phyloP scores from a whole-genome alignment of 2,797 vertebrate genomes.

The Myotis myotis region DNA sequence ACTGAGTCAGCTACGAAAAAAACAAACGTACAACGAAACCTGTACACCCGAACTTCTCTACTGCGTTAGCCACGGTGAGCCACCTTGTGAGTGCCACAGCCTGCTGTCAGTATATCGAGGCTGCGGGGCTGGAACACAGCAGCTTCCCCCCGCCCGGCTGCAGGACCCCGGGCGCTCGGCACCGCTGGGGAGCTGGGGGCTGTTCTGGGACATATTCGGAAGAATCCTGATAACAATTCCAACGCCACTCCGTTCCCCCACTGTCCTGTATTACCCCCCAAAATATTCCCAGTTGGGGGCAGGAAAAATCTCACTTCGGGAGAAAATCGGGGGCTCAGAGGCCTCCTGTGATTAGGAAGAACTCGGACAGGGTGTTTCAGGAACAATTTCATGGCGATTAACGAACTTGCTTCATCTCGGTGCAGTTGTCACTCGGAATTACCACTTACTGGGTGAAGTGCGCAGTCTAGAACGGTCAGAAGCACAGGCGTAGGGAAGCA shows the following conservation, averaged over 20 bases:
- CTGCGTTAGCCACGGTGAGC: background rate
- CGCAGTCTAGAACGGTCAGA: conserved; percentile 53
- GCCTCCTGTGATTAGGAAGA: conserved; percentile 60
- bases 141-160: too few species aligned
- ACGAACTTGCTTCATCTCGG: conserved; percentile 75
- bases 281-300: conserved; percentile 62
- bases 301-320: conserved; percentile 61
- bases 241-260: conserved; percentile 33
- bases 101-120: background rate
- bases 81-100: accelerated
- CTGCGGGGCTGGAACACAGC: background rate
- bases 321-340: conserved; percentile 69
- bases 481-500: conserved; percentile 45
- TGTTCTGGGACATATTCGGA: background rate
- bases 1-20: conserved; percentile 3
- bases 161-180: accelerated
- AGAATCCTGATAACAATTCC: background rate
- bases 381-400: conserved; percentile 78
- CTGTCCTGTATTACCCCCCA: conserved; percentile 51
- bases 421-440: conserved; percentile 78
- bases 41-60: background rate
- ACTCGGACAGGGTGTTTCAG: conserved; percentile 70
- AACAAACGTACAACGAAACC: background rate
- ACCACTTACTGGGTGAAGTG: conserved; percentile 79
- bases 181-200: too few species aligned